Base-by-base conservation (phyloP, 2,797 vertebrate species). In the Spatula versicolor region DNA sequence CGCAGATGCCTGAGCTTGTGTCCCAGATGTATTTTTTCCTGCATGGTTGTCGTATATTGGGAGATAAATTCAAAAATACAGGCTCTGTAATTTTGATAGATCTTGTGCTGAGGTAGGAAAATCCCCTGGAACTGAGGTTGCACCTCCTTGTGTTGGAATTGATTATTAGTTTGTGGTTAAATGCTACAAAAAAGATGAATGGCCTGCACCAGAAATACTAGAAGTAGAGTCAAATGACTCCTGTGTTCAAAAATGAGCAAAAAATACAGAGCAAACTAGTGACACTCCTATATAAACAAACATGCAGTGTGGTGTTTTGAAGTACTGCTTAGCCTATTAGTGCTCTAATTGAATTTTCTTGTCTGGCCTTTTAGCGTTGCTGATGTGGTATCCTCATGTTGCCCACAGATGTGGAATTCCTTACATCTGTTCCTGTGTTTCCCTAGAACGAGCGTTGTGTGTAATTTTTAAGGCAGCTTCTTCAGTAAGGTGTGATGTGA, bases 311-410 rank as follows among this genome's bases (percentile, higher is more conserved):
- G 37, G 23, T 77, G 28, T 22, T 82, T 54, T 88, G 2, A 67
- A 71, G 37, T 68, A 21, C 15, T 75, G 43, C 12, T 66, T 35
- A 78, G 54, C 50, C 90, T 68, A 39, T 77, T 88, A 60, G 79
- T 77, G 33, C n/a, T 77, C 25, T 63, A 72, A 83, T 89, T 89
- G 74, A 50, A 62, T 76, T 83, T 67, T 39, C 31, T 72, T 90
- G 18, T 41, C 18, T 52, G 18, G 17, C 41, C 68, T 77, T 62
- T 64, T 67, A 22, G 13, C 25, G 37, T 23, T 83, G 52, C 48
- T 67, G 11, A 45, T 74, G 37, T 55, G 25, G 31, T 75, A 92
- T 66, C 63, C 48, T 84, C 58, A 2, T 35, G 14, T 48, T 89
- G n/a, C 22, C 26, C 72, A 6, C 76, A 76, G 67, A 58, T 89